Evolutionary conservation across 2,797 vertebrate species (phyloP), one percentile per base, ranked within the genome.

Genomic region (Avahi laniger): DNA sequence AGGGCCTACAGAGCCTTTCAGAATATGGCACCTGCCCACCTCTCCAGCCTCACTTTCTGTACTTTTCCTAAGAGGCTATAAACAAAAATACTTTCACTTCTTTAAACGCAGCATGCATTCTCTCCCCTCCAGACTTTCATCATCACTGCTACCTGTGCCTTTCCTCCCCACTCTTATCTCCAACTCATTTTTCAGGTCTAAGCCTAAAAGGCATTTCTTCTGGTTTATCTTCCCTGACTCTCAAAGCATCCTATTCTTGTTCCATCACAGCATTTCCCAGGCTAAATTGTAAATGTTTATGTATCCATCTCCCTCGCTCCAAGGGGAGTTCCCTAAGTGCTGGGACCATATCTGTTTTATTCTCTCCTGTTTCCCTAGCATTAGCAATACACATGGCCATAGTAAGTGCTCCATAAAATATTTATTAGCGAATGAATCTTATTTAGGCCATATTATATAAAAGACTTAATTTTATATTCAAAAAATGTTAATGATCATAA

Each of bases 401-500:
- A 57, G 18, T 69, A 96, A 79, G 54, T 93, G 28, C 43, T 86
- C 69, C n/a, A 69, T 78, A 84, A 73, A 91, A 63, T 73, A 89
- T 89, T 90, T 75, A 38, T 35, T 85, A 70, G 30, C 67, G 89
- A 83, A 75, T 86, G 28, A 76, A 82, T 90, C 80, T 57, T 85
- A 88, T 72, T 70, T 94, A 78, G 67, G 30, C 35, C 17, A 76
- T 52, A 91, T 33, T 70, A 69, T 13, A 75, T 78, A 91, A 93
- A 87, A 93, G 20, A 89, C 35, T 90, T 80, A 65, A 83, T 81
- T 70, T 92, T 94, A 41, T 87, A 81, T 85, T 33, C 46, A 70
- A 69, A 91, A 97, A 93, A 88, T 81, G 9, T 84, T 78, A 90
- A 33, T 63, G 8, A 92, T 65, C 28, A 46, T 72, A 82, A 72